A percentile compares a stretch with the other conserved stretches of the same genome.
Conservation (phyloP, 2,888 invertebrate species). For the Craniophora ligustri region DNA sequence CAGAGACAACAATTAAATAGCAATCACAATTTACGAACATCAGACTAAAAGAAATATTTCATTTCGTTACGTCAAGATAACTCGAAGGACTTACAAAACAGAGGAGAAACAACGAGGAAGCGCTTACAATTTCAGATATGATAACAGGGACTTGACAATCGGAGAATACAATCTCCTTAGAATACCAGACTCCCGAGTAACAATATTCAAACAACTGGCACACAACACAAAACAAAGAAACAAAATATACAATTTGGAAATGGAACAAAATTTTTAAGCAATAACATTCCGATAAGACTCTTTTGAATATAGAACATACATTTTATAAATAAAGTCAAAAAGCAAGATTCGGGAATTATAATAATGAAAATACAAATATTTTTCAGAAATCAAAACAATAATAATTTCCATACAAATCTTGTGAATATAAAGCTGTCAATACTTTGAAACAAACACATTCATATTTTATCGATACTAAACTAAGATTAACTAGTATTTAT, state of each 20-base stretch:
- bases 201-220: slow-evolving; percentile 13
- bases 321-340: not conserved
- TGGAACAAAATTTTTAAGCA: slow-evolving; percentile 7
- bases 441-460: too few species aligned
- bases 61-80: slow-evolving; percentile 48
- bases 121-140: slow-evolving; percentile 45
- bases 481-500: too few species aligned
- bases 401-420: too few species aligned
- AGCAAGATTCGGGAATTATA: too few species aligned
- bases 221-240: slow-evolving; percentile 15
- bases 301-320: not conserved
- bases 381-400: too few species aligned
- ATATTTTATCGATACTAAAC: too few species aligned
- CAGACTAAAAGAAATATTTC: slow-evolving; percentile 31
- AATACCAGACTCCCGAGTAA: slow-evolving; percentile 14
- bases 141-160: slow-evolving; percentile 53
- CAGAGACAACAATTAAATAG: slow-evolving; percentile 36
- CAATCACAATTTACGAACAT: slow-evolving; percentile 46
- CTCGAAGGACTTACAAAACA: slow-evolving; percentile 37
- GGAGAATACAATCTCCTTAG: slow-evolving; percentile 40
- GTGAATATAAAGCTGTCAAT: too few species aligned
- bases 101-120: slow-evolving; percentile 34
- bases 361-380: too few species aligned
- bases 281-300: slow-evolving; percentile 11
- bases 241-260: slow-evolving; percentile 18